Percentiles rank a stretch among this genome's conserved stretches.
phyloP scores from a whole-genome alignment of 1,140 invertebrate genomes.

The Coelopa frigida region DNA sequence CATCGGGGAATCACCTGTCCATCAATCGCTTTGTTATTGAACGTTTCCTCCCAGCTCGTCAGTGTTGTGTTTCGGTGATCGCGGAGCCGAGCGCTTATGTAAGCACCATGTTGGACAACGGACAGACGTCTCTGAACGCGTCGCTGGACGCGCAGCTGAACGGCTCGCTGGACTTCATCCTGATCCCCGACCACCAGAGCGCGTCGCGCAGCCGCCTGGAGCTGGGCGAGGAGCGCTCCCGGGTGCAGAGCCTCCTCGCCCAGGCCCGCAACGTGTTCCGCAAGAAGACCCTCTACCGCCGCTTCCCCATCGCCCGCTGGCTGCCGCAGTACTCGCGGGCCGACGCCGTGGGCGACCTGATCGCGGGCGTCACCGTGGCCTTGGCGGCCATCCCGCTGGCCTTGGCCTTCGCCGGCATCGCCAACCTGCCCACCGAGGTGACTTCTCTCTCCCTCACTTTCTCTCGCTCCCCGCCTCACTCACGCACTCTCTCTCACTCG shows the following conservation, averaged over 20 bases:
- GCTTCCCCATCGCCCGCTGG: slow-evolving; percentile 64
- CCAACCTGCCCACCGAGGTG: slow-evolving; percentile 58
- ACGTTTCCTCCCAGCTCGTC: too few relatives aligned
- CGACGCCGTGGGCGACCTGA: slow-evolving; percentile 57
- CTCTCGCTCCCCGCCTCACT: too few relatives aligned
- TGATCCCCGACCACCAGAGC: slow-evolving; percentile 10
- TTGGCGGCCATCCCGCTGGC: slow-evolving; percentile 72
- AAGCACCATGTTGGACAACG: too few relatives aligned
- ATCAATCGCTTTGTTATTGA: too few relatives aligned
- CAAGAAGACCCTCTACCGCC: slow-evolving; percentile 57
- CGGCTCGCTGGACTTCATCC: slow-evolving; percentile 6
- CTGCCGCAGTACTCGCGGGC: slow-evolving; percentile 58
- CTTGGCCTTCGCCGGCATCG: slow-evolving; percentile 75
- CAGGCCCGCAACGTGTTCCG: slow-evolving; percentile 5
- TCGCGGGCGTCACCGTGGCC: slow-evolving; percentile 78
- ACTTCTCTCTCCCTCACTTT: not conserved
- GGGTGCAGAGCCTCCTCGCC: not conserved
- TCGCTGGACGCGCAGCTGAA: too few relatives aligned
- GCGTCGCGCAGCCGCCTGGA: not conserved
- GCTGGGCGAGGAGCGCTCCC: not conserved
- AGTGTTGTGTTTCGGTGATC: too few relatives aligned
- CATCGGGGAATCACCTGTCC: too few relatives aligned
- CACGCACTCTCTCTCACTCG: slow-evolving; percentile 11
- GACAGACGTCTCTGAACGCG: too few relatives aligned
- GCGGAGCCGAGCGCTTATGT: too few relatives aligned